Percentiles rank a stretch among this genome's conserved stretches.
phyloP scores from a whole-genome alignment of 2,113 vertebrate species.

The Hiodon alosoides region DNA sequence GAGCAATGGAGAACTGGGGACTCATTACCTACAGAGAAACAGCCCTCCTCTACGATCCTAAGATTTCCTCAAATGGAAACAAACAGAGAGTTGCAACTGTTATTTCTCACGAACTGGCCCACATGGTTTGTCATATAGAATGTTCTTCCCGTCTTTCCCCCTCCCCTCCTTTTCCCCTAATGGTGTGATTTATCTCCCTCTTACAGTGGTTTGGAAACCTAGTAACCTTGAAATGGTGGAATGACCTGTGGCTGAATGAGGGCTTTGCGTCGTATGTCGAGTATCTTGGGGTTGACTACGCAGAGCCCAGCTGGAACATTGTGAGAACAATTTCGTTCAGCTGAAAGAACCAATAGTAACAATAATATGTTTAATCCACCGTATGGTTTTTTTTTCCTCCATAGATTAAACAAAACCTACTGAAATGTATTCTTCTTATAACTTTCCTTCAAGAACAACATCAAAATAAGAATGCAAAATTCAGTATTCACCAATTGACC shows the following conservation, averaged over 20 bases:
- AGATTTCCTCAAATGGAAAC: conserved; percentile 73
- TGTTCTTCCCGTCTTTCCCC: background rate
- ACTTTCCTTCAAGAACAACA: too few relatives aligned
- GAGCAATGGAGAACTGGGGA: conserved; percentile 98
- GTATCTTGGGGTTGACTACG: conserved; percentile 66
- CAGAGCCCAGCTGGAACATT: conserved; percentile 63
- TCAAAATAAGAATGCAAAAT: too few relatives aligned
- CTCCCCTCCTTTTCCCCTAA: background rate
- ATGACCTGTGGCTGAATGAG: conserved; percentile 87
- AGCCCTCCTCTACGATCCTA: conserved; percentile 63
- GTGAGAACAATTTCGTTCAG: conserved; percentile 54
- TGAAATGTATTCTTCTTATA: too few relatives aligned
- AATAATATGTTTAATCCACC: too few relatives aligned
- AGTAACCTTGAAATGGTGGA: conserved; percentile 85
- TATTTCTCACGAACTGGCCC: conserved; percentile 84
- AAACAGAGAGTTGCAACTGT: conserved; percentile 75
- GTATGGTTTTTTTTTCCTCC: too few relatives aligned
- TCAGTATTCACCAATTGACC: too few relatives aligned
- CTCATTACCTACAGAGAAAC: conserved; percentile 90
- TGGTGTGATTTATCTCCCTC: background rate
- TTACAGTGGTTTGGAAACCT: conserved; percentile 89
- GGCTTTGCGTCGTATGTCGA: conserved; percentile 85
- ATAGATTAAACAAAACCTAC: too few relatives aligned
- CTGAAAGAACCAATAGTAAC: too few relatives aligned
- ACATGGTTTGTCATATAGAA: conserved; percentile 70